phyloP scores from a whole-genome alignment of 2,113 vertebrate species.

The Pelecanoides urinatrix region DNA sequence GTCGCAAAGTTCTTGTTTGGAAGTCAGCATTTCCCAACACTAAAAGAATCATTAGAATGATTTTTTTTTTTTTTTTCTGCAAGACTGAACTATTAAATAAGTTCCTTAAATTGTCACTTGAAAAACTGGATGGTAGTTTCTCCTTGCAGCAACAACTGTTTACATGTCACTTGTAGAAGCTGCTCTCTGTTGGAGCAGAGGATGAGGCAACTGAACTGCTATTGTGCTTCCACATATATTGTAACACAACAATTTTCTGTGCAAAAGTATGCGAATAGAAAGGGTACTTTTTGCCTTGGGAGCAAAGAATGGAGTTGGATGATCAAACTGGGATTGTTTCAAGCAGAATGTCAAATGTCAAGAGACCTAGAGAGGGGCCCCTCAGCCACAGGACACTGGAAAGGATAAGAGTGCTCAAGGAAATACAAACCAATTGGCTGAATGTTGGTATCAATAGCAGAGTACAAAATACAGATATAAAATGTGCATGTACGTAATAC shows the following conservation, averaged over 20 bases:
- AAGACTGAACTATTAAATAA: not conserved
- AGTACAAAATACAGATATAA: not conserved
- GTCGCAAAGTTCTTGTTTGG: not conserved
- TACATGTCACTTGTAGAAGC: not conserved
- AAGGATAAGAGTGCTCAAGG: not conserved
- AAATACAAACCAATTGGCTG: not conserved
- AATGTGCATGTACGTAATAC: not conserved
- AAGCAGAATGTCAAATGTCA: not conserved
- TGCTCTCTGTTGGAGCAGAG: not conserved
- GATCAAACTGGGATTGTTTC: not conserved
- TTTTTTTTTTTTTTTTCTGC: not conserved
- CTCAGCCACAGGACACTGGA: not conserved
- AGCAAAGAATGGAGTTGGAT: not conserved
- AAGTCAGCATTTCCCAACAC: constrained; percentile 5
- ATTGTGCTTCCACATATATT: not conserved
- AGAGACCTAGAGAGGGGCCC: not conserved
- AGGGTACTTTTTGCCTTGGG: not conserved
- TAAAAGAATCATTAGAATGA: not conserved
- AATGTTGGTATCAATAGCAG: not conserved
- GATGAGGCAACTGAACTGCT: not conserved
- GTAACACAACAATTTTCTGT: not conserved
- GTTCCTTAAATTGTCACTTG: not conserved
- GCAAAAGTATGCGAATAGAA: not conserved
- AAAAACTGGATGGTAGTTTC: not conserved
- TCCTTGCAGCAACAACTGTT: not conserved